These are phyloP conservation scores for Pharmacophagus antenor DNA, from an alignment of 2,888 invertebrate species.

Conservation along the genomic window DNA sequence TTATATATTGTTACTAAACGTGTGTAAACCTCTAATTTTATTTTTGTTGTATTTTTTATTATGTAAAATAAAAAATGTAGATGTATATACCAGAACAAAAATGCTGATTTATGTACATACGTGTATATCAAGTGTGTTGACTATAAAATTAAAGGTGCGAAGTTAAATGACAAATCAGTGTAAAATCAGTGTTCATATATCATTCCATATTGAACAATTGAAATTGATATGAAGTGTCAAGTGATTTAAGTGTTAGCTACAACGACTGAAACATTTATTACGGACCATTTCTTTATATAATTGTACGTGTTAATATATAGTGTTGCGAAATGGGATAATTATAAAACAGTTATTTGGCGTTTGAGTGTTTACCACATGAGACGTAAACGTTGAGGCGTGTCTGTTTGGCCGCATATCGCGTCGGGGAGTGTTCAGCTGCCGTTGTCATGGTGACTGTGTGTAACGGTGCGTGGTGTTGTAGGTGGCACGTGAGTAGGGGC, in stretches of 20 bases:
- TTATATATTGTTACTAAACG: too few species aligned
- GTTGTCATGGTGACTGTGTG: constrained; percentile 1
- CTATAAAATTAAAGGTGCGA: not conserved
- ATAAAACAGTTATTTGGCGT: too few species aligned
- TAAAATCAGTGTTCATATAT: not conserved
- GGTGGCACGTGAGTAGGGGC: constrained; percentile 61
- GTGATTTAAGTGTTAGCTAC: constrained; percentile 8
- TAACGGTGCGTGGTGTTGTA: constrained; percentile 38
- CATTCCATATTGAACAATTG: not conserved
- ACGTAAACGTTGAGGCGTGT: not conserved
- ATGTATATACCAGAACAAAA: not conserved
- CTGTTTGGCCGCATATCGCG: too few species aligned
- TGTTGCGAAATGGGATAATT: too few species aligned
- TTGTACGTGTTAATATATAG: not conserved
- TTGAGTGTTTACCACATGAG: too few species aligned
- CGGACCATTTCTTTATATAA: not conserved
- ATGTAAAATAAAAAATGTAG: not conserved
- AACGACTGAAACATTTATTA: not conserved
- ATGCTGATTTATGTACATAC: not conserved
- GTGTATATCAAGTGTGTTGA: not conserved
- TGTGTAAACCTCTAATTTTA: too few species aligned
- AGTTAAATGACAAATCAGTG: not conserved
- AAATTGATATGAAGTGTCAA: not conserved
- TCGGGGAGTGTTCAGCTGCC: not conserved
- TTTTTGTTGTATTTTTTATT: too few species aligned